Percentiles rank a stretch among this genome's conserved stretches.
Evolutionary conservation across 2,797 vertebrate genomes (phyloP).

Genomic region (Brachymystax lenok): DNA sequence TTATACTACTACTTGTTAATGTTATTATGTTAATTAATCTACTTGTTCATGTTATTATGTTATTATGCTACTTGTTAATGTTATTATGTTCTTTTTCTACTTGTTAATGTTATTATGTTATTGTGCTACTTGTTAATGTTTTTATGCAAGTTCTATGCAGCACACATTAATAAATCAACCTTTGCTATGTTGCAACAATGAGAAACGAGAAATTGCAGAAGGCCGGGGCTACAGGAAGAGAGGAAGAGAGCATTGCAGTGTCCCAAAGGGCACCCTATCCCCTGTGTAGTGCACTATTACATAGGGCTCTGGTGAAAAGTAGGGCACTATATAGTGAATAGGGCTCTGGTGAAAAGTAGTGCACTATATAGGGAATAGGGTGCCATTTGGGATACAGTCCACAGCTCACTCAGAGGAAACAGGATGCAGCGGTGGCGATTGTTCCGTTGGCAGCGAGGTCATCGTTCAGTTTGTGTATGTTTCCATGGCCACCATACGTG

Average conservation of each 20-base stretch:
- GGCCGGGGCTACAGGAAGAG: not conserved
- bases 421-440: not conserved
- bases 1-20: too few species aligned
- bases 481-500: not conserved
- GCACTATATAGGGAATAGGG: not conserved
- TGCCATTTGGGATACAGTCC: not conserved
- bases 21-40: too few species aligned
- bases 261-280: not conserved
- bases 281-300: not conserved
- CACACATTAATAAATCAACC: not conserved
- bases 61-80: too few species aligned
- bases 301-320: not conserved
- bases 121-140: too few species aligned
- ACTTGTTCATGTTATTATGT: too few species aligned
- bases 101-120: too few species aligned
- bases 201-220: not conserved
- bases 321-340: not conserved
- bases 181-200: not conserved
- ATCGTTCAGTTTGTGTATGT: not conserved
- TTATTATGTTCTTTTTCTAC: too few species aligned
- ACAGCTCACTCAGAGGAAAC: not conserved
- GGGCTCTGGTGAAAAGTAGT: not conserved
- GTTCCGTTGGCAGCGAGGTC: not conserved
- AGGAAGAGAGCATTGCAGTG: not conserved
- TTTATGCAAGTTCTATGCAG: too few species aligned